Base-by-base conservation (phyloP, 2,113 vertebrate genomes). In the Alligator mississippiensis region DNA sequence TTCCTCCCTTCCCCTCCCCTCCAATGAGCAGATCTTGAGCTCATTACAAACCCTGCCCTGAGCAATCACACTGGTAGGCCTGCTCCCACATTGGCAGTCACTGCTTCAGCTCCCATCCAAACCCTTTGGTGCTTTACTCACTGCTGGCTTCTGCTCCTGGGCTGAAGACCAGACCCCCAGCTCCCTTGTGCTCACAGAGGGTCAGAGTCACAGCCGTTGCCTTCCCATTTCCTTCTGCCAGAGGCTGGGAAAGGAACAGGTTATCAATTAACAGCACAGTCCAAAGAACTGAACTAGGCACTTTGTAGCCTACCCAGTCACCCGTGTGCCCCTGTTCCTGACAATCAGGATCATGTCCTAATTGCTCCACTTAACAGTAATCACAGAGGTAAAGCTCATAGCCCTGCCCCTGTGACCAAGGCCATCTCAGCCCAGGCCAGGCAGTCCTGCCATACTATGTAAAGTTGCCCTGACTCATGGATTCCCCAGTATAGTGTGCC, bases 241-340 rank as follows among this genome's bases (percentile, higher is more conserved):
- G 34, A 22, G 21, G 15, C 59, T 15, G 7, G 25, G 57, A 47
- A 30, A 15, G 58, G 34, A 79, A 75, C 17, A 22, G 3, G 96
- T 96, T 96, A 97, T 89, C 63, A 1, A 97, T 97, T 96, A 97
- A 97, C 96, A 90, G 61, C 90, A 92, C 30, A 5, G 95, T 97
- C 95, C 96, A 97, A 97, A 96, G 96, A 96, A 16, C 96, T 93
- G 93, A 83, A 88, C 10, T 66, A 55, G 80, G 91, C 11, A 1
- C 55, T 1, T 14, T 2, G 0, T 47, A 1, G 2, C 30, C 19
- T 38, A 22, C 12, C 34, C 47, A 47, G 47, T 9, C 47, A 47
- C 47, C 47, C 27, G 21, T 68, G 12, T 55, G 19, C 82, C 60
- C 47, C 47, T 47, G 47, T 9, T 47, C 47, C 47, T 47, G 7